phyloP scores from a whole-genome alignment of 2,113 vertebrate species.

The Carassius carassius region DNA sequence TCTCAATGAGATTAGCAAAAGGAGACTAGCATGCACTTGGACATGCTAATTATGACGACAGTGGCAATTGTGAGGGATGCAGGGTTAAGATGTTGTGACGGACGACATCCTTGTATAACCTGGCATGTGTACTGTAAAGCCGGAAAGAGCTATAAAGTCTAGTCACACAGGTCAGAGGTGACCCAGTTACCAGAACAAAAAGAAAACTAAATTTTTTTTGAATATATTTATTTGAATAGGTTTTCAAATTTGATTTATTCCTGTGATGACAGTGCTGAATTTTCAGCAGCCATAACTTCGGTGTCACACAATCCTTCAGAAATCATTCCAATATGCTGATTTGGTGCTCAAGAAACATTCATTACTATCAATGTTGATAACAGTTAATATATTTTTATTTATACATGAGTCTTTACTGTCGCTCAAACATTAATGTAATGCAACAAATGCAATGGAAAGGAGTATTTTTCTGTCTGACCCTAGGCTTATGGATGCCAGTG shows the following conservation, averaged over 20 bases:
- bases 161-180: background rate
- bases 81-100: constrained; percentile 17
- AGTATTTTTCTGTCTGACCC: background rate
- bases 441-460: background rate
- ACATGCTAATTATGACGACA: constrained; percentile 47
- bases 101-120: background rate
- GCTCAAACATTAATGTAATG: background rate
- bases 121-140: background rate
- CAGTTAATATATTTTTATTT: too few species aligned
- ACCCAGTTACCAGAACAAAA: background rate
- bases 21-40: constrained; percentile 49
- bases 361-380: background rate
- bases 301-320: too few species aligned
- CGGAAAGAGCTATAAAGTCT: background rate
- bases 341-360: too few species aligned
- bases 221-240: background rate
- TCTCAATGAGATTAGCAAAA: constrained; percentile 69
- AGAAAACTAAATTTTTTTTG: background rate
- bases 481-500: background rate
- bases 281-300: background rate
- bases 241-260: background rate
- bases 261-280: background rate
- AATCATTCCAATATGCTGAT: too few species aligned
- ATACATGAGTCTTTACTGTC: background rate
- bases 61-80: constrained; percentile 9